Conservation (phyloP, 1,140 invertebrate genomes). For the Arctopsyche grandis region DNA sequence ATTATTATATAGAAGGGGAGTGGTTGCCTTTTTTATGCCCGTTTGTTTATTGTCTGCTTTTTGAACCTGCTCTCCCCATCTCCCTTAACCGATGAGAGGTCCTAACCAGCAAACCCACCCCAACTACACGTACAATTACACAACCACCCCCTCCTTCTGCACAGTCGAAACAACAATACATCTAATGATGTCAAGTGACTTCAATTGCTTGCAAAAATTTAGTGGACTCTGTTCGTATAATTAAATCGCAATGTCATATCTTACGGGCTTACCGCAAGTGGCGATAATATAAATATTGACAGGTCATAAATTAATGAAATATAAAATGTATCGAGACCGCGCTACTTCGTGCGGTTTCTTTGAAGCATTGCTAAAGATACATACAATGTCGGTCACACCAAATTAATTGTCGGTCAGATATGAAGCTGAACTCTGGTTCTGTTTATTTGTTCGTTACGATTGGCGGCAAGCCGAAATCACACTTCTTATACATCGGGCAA, state of each 20-base stretch:
- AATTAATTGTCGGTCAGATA: too few relatives aligned
- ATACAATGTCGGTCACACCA: too few relatives aligned
- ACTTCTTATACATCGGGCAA: background rate
- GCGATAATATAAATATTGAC: too few relatives aligned
- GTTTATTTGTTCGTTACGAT: background rate
- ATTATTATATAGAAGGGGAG: conserved; percentile 42
- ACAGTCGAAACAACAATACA: conserved; percentile 9
- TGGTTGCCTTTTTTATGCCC: conserved; percentile 48
- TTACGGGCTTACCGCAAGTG: too few relatives aligned
- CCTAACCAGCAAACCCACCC: conserved; percentile 16
- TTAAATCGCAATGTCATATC: too few relatives aligned
- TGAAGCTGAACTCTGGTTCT: background rate
- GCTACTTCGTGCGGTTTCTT: too few relatives aligned
- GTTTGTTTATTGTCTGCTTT: conserved; percentile 52
- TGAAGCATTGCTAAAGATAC: too few relatives aligned
- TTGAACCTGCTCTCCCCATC: conserved; percentile 12
- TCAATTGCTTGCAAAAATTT: background rate
- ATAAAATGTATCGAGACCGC: too few relatives aligned
- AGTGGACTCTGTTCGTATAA: too few relatives aligned
- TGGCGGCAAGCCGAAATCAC: conserved; percentile 6
- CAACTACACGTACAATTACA: conserved; percentile 25
- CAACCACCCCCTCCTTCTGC: background rate
- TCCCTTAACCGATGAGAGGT: conserved; percentile 31
- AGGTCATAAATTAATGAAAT: too few relatives aligned
- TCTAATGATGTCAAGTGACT: conserved; percentile 21